phyloP scores from a whole-genome alignment of 2,113 vertebrate species.

The Dipodomys ordii region DNA sequence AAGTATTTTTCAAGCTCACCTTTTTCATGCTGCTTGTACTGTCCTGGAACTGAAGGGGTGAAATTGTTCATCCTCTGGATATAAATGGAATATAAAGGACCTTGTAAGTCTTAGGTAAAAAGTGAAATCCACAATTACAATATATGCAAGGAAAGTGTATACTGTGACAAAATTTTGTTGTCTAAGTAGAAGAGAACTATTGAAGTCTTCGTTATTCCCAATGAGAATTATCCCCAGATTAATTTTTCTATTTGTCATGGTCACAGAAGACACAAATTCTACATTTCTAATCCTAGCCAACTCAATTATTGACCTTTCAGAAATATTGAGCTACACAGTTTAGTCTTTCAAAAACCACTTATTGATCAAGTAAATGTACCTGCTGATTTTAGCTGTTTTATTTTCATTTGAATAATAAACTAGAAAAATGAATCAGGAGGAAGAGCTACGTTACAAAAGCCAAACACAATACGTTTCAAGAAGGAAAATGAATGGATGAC shows the following conservation, averaged over 20 bases:
- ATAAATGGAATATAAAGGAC: background rate
- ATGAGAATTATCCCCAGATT: background rate
- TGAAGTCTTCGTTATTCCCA: background rate
- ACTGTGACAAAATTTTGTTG: background rate
- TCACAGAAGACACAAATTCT: background rate
- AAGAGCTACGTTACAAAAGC: background rate
- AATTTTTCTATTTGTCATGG: background rate
- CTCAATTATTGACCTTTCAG: background rate
- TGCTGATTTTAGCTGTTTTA: background rate
- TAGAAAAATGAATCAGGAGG: background rate
- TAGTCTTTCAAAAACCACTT: background rate
- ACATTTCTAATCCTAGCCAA: background rate
- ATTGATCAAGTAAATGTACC: background rate
- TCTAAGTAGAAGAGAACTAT: background rate
- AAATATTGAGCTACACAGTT: background rate
- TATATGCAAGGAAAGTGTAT: background rate
- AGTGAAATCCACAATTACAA: background rate
- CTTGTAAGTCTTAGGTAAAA: background rate
- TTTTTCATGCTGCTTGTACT: background rate
- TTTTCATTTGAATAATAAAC: conserved; percentile 40
- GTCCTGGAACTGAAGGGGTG: background rate
- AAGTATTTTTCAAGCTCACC: conserved; percentile 34
- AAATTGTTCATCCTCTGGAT: background rate
- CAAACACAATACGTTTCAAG: background rate
- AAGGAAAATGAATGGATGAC: conserved; percentile 56